phyloP scores from a whole-genome alignment of 2,888 invertebrate species.

The Drosophila recens region DNA sequence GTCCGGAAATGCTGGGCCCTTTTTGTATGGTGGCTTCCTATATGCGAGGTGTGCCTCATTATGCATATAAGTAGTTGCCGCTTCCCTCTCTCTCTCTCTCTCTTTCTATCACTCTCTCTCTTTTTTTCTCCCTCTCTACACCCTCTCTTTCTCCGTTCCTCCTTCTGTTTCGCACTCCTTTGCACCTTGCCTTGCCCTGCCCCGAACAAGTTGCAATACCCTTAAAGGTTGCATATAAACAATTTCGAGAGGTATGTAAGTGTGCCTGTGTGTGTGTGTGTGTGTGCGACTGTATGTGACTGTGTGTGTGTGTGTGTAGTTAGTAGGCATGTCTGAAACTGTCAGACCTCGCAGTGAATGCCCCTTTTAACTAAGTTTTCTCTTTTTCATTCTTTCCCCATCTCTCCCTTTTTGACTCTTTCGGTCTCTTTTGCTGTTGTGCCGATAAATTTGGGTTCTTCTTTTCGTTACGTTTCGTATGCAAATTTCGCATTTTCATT shows the following conservation, averaged over 20 bases:
- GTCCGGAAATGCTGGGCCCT: slow-evolving; percentile 72
- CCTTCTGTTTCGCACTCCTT: neutral
- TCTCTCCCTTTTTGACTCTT: slow-evolving; percentile 1
- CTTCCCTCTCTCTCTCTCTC: too few relatives aligned
- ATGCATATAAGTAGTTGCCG: slow-evolving; percentile 57
- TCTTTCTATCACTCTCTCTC: neutral
- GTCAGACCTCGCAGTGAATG: slow-evolving; percentile 40
- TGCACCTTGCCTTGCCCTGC: neutral
- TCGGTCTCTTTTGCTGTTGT: slow-evolving; percentile 6
- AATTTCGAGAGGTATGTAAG: slow-evolving; percentile 1
- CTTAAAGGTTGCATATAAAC: slow-evolving; percentile 29
- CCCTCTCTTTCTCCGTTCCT: neutral
- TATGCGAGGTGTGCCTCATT: slow-evolving; percentile 58
- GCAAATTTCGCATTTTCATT: slow-evolving; percentile 70
- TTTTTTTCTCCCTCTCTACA: neutral
- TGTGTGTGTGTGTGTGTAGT: slow-evolving; percentile 13
- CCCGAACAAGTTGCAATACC: neutral
- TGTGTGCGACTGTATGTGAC: slow-evolving; percentile 7
- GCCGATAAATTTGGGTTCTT: slow-evolving; percentile 65
- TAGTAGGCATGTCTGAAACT: slow-evolving; percentile 31
- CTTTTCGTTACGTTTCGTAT: slow-evolving; percentile 68
- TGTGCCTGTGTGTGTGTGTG: slow-evolving; percentile 1
- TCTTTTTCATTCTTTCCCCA: slow-evolving; percentile 11
- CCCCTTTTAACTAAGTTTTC: slow-evolving; percentile 37
- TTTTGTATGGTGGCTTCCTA: slow-evolving; percentile 27